A percentile compares a stretch with the other conserved stretches of the same genome.
These are phyloP conservation scores for Pygmarrhopalites habei DNA, from an alignment of 1,140 invertebrate species.

Conservation along the genomic window DNA sequence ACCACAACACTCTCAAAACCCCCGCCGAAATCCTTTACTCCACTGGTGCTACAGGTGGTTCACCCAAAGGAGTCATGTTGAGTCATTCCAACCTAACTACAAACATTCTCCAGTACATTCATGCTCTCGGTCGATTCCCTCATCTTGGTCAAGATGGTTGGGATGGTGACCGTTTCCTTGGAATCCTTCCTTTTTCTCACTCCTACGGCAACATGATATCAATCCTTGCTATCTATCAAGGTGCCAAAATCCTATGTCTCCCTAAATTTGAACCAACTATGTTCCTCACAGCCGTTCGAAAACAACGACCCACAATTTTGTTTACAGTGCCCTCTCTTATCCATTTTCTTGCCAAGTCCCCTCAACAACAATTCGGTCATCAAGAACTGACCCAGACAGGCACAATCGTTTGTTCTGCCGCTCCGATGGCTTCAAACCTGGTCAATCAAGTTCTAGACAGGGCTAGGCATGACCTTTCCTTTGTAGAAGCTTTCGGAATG, in stretches of 20 bases:
- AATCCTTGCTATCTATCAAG: too few species aligned
- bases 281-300: slow-evolving; percentile 17
- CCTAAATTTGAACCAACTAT: slow-evolving; percentile 14
- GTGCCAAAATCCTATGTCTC: too few species aligned
- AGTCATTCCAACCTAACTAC: slow-evolving; percentile 49
- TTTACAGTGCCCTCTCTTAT: too few species aligned
- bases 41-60: slow-evolving; percentile 43
- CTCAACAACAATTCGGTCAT: too few species aligned
- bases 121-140: not conserved
- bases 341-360: too few species aligned
- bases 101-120: slow-evolving; percentile 19
- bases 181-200: slow-evolving; percentile 33
- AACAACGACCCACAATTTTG: too few species aligned
- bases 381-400: slow-evolving; percentile 8
- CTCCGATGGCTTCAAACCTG: slow-evolving; percentile 15
- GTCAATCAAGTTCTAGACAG: slow-evolving; percentile 13
- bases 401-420: slow-evolving; percentile 1
- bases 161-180: slow-evolving; percentile 22
- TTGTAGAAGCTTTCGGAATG: slow-evolving; percentile 22
- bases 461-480: slow-evolving; percentile 6
- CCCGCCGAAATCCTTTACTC: slow-evolving; percentile 18
- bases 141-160: not conserved
- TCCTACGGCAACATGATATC: slow-evolving; percentile 18
- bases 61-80: slow-evolving; percentile 79
- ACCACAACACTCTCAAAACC: slow-evolving; percentile 41